Percentiles rank a stretch among this genome's conserved stretches.
Conservation (phyloP, 2,113 vertebrate genomes). For the Hypanus sabinus region DNA sequence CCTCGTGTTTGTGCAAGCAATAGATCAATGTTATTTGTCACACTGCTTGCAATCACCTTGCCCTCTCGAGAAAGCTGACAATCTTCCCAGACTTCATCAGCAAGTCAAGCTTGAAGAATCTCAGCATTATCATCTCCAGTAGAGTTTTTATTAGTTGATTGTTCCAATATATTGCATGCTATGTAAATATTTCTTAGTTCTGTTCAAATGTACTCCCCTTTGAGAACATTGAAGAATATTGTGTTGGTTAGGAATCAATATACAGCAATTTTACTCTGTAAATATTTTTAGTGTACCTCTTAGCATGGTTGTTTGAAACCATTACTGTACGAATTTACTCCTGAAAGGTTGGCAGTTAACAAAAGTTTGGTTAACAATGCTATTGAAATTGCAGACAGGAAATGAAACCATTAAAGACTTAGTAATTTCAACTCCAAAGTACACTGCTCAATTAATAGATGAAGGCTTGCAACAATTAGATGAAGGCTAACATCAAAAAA, state of each 20-base stretch:
- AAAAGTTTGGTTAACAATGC: neutral
- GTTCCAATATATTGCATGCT: neutral
- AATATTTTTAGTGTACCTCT: neutral
- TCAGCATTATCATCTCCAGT: no score
- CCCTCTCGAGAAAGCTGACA: no score
- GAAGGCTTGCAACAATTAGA: slow-evolving; percentile 26
- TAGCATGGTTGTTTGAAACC: neutral
- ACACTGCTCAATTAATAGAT: slow-evolving; percentile 8
- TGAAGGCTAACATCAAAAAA: neutral
- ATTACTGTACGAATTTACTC: neutral
- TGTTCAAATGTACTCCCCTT: neutral
- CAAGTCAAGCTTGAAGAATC: no score
- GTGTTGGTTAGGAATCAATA: neutral
- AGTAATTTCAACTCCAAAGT: slow-evolving; percentile 30
- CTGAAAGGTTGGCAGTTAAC: neutral
- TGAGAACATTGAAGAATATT: neutral
- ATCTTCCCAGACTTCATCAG: no score
- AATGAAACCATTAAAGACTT: slow-evolving; percentile 23
- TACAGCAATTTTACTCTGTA: neutral
- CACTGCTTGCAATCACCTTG: no score
- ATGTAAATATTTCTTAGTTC: neutral
- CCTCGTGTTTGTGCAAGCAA: no score
- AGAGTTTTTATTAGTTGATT: neutral
- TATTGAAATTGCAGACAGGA: slow-evolving; percentile 21
- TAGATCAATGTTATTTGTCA: no score